Conservation (phyloP, 2,797 vertebrate genomes). For the Cossypha dichroa region DNA sequence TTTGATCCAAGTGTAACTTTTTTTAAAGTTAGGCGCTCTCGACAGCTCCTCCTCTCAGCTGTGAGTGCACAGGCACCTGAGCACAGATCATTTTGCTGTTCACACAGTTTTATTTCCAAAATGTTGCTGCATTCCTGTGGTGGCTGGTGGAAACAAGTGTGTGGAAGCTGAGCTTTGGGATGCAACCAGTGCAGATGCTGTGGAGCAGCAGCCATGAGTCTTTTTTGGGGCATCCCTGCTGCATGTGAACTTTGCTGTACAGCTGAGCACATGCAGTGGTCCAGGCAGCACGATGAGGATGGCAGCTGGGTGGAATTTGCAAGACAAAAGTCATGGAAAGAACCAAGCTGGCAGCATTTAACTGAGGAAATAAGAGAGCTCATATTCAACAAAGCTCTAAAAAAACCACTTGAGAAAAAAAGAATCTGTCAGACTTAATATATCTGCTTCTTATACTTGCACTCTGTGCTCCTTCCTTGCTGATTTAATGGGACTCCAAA, state of each 20-base stretch:
- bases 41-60: not conserved
- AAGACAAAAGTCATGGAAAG: not conserved
- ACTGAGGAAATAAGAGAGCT: not conserved
- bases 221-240: not conserved
- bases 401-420: not conserved
- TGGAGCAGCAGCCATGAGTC: not conserved
- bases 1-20: not conserved
- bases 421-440: not conserved
- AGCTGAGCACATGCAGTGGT: not conserved
- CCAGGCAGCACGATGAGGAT: not conserved
- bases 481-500: not conserved
- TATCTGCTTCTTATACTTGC: not conserved
- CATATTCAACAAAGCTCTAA: not conserved
- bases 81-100: not conserved
- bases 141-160: not conserved
- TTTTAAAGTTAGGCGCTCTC: not conserved
- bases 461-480: not conserved
- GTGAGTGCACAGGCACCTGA: fast-evolving
- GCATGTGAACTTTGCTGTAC: not conserved
- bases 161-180: not conserved
- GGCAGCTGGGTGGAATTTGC: not conserved
- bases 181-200: not conserved
- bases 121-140: not conserved
- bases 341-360: not conserved
- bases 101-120: not conserved